Evolutionary conservation across 2,113 vertebrate species (phyloP).

Genomic region (Cinclus cinclus): DNA sequence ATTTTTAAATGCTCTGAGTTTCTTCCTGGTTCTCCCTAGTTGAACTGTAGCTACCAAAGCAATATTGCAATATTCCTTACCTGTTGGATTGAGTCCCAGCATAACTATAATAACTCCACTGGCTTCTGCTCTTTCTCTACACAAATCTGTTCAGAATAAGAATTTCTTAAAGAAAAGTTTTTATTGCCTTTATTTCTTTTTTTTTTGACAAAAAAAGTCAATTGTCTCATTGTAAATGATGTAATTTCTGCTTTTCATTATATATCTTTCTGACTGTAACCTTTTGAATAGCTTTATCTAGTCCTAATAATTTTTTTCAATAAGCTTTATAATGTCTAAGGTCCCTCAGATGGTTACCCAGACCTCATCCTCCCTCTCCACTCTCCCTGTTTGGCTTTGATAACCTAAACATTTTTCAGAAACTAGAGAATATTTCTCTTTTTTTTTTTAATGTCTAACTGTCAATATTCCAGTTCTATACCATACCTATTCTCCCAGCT

Average conservation of each 20-base stretch:
- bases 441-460: not conserved
- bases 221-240: not conserved
- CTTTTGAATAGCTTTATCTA: not conserved
- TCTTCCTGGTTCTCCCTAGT: not conserved
- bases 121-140: not conserved
- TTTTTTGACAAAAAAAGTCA: not conserved
- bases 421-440: not conserved
- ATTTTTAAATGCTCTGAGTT: not conserved
- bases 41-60: not conserved
- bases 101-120: not conserved
- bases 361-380: accelerated
- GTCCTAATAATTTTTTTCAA: not conserved
- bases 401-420: not conserved
- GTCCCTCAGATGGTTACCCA: not conserved
- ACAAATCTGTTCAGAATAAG: not conserved
- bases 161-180: not conserved
- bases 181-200: not conserved
- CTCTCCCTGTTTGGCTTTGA: accelerated
- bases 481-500: not conserved
- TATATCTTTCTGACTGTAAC: not conserved
- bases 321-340: not conserved
- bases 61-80: conserved; percentile 28
- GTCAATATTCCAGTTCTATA: not conserved
- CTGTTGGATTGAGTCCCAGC: not conserved
- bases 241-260: not conserved